Conservation (phyloP, 2,888 invertebrate species). For the Tethea ocularis region DNA sequence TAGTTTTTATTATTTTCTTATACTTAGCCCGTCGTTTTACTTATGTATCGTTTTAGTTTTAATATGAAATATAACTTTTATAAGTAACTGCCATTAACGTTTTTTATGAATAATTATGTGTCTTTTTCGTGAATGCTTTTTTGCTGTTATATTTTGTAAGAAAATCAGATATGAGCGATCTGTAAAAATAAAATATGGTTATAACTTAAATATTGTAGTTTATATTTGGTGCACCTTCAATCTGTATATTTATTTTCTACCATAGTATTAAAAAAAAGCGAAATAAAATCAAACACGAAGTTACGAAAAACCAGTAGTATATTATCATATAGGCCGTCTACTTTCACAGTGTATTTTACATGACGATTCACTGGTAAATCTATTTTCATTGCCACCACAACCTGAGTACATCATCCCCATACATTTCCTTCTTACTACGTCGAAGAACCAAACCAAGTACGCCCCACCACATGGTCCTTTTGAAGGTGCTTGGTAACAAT, state of each 20-base stretch:
- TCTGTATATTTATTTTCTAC: too few species aligned
- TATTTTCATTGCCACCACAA: conserved; percentile 75
- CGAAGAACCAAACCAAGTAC: conserved; percentile 66
- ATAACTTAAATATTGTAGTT: too few species aligned
- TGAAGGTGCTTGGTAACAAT: conserved; percentile 68
- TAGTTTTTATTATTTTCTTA: not conserved
- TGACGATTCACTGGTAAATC: conserved; percentile 47
- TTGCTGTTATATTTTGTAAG: too few species aligned
- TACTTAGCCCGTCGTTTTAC: not conserved
- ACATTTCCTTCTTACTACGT: conserved; percentile 63
- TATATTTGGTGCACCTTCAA: too few species aligned
- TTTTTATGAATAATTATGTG: not conserved
- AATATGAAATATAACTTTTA: not conserved
- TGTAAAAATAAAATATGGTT: too few species aligned
- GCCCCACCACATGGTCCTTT: conserved; percentile 64
- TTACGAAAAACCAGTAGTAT: conserved; percentile 19
- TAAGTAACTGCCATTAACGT: not conserved
- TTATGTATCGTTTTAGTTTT: not conserved
- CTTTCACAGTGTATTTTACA: conserved; percentile 60
- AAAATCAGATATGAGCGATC: too few species aligned
- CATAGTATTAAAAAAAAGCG: too few species aligned
- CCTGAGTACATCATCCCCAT: conserved; percentile 75
- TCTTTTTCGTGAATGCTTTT: not conserved
- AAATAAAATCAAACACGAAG: too few species aligned
- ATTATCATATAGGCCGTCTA: conserved; percentile 40